Conservation (phyloP, 1,140 invertebrate species). For the Drosophila sproati region DNA sequence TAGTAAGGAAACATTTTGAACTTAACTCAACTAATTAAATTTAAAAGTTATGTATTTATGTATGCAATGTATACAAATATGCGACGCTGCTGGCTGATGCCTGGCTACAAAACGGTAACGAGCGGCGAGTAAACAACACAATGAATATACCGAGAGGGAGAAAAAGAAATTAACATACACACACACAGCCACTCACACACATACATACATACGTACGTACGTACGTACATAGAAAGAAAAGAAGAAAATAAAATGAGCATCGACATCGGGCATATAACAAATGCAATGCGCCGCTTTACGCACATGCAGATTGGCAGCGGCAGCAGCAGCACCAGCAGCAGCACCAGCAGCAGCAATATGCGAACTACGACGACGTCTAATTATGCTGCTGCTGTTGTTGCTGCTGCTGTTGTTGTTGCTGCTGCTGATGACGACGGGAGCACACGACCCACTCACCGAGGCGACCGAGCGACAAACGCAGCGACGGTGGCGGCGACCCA, state of each 20-base stretch:
- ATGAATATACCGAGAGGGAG: neutral
- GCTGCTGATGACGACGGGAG: conserved; percentile 16
- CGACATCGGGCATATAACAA: conserved; percentile 24
- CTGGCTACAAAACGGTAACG: conserved; percentile 1
- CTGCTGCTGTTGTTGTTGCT: conserved; percentile 10
- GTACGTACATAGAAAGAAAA: neutral
- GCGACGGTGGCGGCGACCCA: conserved; percentile 62
- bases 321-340: neutral
- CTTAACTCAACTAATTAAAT: conserved; percentile 37
- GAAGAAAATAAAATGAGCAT: conserved; percentile 12
- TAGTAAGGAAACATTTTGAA: conserved; percentile 10
- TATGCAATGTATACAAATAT: conserved; percentile 22
- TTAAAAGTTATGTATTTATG: conserved; percentile 21
- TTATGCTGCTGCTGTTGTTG: conserved; percentile 40
- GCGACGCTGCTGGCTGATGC: neutral
- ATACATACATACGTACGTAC: neutral
- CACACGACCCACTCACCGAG: conserved; percentile 51
- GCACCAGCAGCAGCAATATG: conserved; percentile 9
- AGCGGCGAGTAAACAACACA: conserved; percentile 10
- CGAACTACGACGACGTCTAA: conserved; percentile 40
- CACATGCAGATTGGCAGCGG: conserved; percentile 40
- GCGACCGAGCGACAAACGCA: conserved; percentile 50
- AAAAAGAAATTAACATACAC: conserved; percentile 12
- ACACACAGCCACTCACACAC: neutral
- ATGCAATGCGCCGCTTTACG: conserved; percentile 47